phyloP scores from a whole-genome alignment of 2,888 invertebrate species.

The Leucoma salicis region DNA sequence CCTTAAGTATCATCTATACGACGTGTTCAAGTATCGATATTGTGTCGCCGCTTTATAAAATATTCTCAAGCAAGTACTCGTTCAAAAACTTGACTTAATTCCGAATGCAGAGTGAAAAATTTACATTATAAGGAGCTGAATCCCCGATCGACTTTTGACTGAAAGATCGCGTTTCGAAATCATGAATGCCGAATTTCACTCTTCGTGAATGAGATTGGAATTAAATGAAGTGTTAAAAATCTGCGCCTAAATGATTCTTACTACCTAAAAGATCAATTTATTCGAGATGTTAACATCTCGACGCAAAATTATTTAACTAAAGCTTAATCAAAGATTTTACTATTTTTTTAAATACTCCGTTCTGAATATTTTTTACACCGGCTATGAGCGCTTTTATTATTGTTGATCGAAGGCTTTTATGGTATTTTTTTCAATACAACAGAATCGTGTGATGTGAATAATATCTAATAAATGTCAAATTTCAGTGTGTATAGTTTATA shows the following conservation, averaged over 20 bases:
- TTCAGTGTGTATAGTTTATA: not conserved
- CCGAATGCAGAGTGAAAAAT: slow-evolving; percentile 30
- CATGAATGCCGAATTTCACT: slow-evolving; percentile 22
- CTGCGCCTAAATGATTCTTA: slow-evolving; percentile 14
- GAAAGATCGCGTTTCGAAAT: slow-evolving; percentile 16
- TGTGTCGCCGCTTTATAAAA: slow-evolving; percentile 27
- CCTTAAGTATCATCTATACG: slow-evolving; percentile 22
- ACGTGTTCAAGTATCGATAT: slow-evolving; percentile 46
- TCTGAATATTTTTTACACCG: not conserved
- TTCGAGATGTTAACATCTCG: slow-evolving; percentile 6
- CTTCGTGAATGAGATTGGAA: slow-evolving; percentile 25
- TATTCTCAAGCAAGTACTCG: slow-evolving; percentile 27
- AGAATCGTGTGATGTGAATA: not conserved
- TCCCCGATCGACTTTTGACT: slow-evolving; percentile 13
- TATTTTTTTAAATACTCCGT: slow-evolving; percentile 1
- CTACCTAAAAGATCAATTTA: slow-evolving; percentile 10
- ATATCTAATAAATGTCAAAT: not conserved
- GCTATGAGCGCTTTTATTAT: not conserved
- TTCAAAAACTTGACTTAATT: slow-evolving; percentile 44
- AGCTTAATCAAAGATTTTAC: slow-evolving; percentile 5
- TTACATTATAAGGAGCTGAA: slow-evolving; percentile 20
- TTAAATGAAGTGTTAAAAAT: slow-evolving; percentile 28
- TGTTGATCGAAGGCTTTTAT: no score
- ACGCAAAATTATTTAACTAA: not conserved
- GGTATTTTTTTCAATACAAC: not conserved